Base-by-base conservation (phyloP, 1,140 invertebrate species). In the Xylocopa sonorina region DNA sequence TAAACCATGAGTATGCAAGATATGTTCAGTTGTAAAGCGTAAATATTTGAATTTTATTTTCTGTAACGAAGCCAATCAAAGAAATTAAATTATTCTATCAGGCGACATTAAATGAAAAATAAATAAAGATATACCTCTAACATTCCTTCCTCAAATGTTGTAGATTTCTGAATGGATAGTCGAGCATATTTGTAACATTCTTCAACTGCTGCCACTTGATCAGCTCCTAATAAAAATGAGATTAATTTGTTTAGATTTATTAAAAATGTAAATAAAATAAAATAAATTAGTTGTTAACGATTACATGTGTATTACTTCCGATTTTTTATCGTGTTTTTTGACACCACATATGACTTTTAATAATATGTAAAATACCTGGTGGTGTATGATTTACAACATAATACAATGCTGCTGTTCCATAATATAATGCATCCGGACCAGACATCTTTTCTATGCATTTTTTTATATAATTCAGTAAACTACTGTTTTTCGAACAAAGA, bases 351-450 rank as follows among this genome's bases (percentile, higher is more conserved):
- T 9, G 14, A 43, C 32, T 38, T 24, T 29, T 51, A 2, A 29
- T 34, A 38, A 51, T 5, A 43, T 41, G 16, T 34, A 51, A 18
- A 10, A 46, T 71, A 86, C 89, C 92, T 83, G 88, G 90, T 5
- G 92, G 92, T 14, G 90, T 89, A 69, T 89, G 89, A 86, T 92
- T 92, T n/a, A 93, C 89, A 14, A 92, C 88, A 67, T 89, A 89
- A 71, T 93, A 93, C 38, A 93, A 81, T 29, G 90, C 90, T 24
- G 90, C 92, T 21, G 89, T 90, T 27, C 84, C 88, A 66, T 91
- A 89, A 75, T 90, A 88, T 6, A 89, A 81, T 46, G 87, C 85
- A 27, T 89, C 88, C 24, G 88, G 71, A n/a, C 88, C 89, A 3
- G 67, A 71, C 76, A 93, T 92, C 32, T 66, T 81, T 75, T 84